A percentile compares a stretch with the other conserved stretches of the same genome.
phyloP scores from a whole-genome alignment of 2,888 invertebrate genomes.

The Stenurella melanura region DNA sequence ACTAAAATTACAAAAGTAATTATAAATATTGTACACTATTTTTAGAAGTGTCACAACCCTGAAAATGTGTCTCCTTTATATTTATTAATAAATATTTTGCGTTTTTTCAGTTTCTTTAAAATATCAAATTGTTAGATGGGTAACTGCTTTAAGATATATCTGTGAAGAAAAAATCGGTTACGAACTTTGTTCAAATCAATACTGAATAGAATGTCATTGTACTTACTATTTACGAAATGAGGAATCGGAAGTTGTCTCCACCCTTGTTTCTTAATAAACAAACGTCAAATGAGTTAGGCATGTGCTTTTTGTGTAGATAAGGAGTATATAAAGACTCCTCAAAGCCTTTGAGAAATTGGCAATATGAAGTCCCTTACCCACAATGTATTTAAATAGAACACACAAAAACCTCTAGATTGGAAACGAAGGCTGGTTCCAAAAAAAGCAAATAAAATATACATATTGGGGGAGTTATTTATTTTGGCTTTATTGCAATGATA shows the following conservation, averaged over 20 bases:
- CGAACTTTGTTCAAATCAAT: no score
- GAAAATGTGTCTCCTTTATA: no score
- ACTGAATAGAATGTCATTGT: no score
- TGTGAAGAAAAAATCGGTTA: no score
- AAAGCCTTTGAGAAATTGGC: constrained; percentile 14
- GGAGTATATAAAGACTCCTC: neutral
- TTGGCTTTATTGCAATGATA: constrained; percentile 12
- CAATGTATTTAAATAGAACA: constrained; percentile 35
- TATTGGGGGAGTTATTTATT: constrained; percentile 13
- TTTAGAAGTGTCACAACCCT: no score
- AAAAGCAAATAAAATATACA: constrained; percentile 30
- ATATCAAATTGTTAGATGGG: no score
- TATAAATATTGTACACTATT: no score
- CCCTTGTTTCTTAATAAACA: constrained; percentile 7
- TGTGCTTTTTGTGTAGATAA: constrained; percentile 16
- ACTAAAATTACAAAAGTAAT: no score
- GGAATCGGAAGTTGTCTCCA: neutral
- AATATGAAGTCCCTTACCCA: constrained; percentile 26
- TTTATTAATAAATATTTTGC: no score
- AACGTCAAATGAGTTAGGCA: constrained; percentile 8
- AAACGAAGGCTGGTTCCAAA: constrained; percentile 11
- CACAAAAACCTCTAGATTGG: constrained; percentile 25
- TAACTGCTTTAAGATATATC: no score
- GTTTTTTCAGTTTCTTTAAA: no score
- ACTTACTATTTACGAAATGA: no score